These are phyloP conservation scores for Vollenhovia emeryi DNA, from an alignment of 1,140 invertebrate species.

Conservation along the genomic window DNA sequence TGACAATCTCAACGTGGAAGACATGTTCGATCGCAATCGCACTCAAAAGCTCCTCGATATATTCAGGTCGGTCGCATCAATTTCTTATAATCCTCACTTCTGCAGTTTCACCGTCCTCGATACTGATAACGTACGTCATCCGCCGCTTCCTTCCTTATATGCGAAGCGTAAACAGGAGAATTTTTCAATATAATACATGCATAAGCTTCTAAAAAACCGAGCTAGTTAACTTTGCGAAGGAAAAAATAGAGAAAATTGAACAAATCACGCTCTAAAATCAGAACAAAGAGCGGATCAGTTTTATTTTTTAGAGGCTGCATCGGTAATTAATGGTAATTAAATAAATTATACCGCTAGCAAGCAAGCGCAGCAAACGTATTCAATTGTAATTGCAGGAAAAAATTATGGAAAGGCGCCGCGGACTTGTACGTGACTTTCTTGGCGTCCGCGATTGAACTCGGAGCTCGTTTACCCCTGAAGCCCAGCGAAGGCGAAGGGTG, in stretches of 20 bases:
- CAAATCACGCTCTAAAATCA: background rate
- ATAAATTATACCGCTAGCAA: background rate
- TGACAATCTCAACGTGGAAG: constrained; percentile 94
- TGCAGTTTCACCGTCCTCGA: background rate
- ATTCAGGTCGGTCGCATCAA: constrained; percentile 84
- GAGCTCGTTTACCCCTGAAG: constrained; percentile 92
- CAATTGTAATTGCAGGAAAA: constrained; percentile 75
- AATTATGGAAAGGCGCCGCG: constrained; percentile 86
- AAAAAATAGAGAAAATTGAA: background rate
- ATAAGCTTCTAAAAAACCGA: background rate
- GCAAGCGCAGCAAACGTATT: constrained; percentile 1
- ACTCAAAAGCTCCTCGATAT: constrained; percentile 91
- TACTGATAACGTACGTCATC: constrained; percentile 17
- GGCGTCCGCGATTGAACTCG: constrained; percentile 92
- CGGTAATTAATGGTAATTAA: background rate
- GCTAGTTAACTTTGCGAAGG: background rate
- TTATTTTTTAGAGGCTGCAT: background rate
- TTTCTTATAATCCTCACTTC: background rate
- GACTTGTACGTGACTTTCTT: constrained; percentile 94
- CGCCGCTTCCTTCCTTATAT: constrained; percentile 16
- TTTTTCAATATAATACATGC: background rate
- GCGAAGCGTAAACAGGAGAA: background rate
- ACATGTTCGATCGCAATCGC: constrained; percentile 89
- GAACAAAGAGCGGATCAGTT: background rate
- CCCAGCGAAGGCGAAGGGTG: constrained; percentile 95